These are phyloP conservation scores for Zalophus californianus DNA, from an alignment of 2,797 vertebrate genomes.

Conservation along the genomic window DNA sequence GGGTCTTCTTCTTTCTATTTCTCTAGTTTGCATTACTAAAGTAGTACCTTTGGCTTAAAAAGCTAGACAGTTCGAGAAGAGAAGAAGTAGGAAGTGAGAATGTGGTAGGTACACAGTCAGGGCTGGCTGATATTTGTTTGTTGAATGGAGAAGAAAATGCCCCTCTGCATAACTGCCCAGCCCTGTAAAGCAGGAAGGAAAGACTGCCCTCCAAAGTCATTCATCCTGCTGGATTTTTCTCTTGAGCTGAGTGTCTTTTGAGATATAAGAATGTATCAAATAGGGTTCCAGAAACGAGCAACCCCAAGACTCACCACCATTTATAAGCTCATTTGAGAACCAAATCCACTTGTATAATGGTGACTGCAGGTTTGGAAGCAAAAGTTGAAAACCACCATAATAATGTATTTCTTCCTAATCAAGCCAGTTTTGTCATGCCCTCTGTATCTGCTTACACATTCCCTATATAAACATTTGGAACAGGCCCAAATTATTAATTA, in stretches of 20 bases:
- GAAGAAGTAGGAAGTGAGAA: not conserved
- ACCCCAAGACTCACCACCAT: not conserved
- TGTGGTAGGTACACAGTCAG: not conserved
- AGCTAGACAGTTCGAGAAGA: constrained; percentile 26
- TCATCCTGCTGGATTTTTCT: not conserved
- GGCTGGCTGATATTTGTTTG: not conserved
- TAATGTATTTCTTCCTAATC: constrained; percentile 55
- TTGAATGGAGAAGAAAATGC: constrained; percentile 40
- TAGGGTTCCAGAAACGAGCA: constrained; percentile 51
- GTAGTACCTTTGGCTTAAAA: constrained; percentile 7
- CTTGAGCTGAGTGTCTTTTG: constrained; percentile 39
- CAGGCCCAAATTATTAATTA: constrained; percentile 74
- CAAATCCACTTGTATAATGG: constrained; percentile 58
- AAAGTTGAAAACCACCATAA: constrained; percentile 65
- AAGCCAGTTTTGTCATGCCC: constrained; percentile 64
- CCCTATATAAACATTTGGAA: constrained; percentile 70
- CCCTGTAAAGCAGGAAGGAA: constrained; percentile 39
- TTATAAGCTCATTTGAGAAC: constrained; percentile 57
- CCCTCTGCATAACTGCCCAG: not conserved
- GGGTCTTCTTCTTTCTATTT: constrained; percentile 41
- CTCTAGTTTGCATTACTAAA: constrained; percentile 22
- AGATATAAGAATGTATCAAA: constrained; percentile 40
- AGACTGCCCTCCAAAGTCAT: not conserved
- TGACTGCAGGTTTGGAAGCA: constrained; percentile 52
- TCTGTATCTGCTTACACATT: constrained; percentile 67